Evolutionary conservation across 2,888 invertebrate genomes (phyloP), one percentile per base, ranked within the genome.

Genomic region (Dione vanillae): DNA sequence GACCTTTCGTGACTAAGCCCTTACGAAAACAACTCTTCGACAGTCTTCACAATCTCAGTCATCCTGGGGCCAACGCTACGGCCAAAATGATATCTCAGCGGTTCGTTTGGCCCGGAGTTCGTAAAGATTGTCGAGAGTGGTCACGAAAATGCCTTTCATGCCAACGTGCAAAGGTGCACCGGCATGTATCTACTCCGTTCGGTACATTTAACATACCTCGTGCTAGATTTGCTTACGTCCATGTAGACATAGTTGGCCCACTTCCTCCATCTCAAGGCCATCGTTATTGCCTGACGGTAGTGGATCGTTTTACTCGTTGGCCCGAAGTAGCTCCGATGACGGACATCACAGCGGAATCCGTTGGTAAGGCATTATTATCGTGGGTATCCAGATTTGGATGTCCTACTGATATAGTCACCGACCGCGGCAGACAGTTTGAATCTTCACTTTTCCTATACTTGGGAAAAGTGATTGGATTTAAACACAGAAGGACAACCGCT

Each of bases 61-160:
- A 75, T 47, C 71, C 71, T 54, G 73, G 71, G 3, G 68, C 71
- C 7, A 71, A 65, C n/a, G 71, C 74, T 43, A 70, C 74, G 0
- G 49, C 61, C 0, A 75, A 73, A 49, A 16, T 75, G 1, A 68
- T 77, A 0, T 41, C 76, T 0, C 41, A 77, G 11, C 61, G 71
- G 0, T 77, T 69, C 58, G 67, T 37, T 9, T 69, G 68, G 68
- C 68, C 62, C 14, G 35, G 14, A 35, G 19, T 49, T 9, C 7
- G 49, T 7, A 49, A 49, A 49, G 16, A 49, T 10, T 49, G 49
- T 10, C 19, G 19, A 2, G 12, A 20, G 7, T 52, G 27, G 27
- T 20, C 52, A 12, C 5, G 11, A 6, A 7, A 20, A 27, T 14
- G 52, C 27, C 1, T 52, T 9, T 3, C 6, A 1, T 52, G 52